Evolutionary conservation across 2,888 invertebrate species (phyloP), one percentile per base, ranked within the genome.

Genomic region (Drosophila kuntzei): DNA sequence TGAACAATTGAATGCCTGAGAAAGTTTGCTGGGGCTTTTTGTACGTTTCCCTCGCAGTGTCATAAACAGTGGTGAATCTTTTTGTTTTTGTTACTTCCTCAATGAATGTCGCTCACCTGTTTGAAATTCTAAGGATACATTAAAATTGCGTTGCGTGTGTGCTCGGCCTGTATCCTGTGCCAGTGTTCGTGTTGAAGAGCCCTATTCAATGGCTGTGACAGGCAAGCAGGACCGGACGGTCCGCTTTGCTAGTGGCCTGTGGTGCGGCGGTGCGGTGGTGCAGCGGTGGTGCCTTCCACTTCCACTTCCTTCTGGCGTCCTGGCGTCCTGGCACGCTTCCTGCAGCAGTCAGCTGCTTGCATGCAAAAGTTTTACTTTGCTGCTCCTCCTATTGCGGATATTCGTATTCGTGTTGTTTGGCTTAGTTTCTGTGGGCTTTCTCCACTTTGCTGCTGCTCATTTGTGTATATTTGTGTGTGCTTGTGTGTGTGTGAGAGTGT

Each of bases 51-150:
- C 53, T n/a, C n/a, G n/a, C 22, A 18, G 47, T 43, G 54, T 53
- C 51, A 57, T 51, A 43, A 54, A 18, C 29, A 50, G 34, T 39
- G 9, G 34, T 39, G 9, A 65, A 20, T 47, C 14, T 8, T 22
- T 61, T 62, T 59, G 58, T 59, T 62, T 76, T 50, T 43, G 68
- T 51, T 34, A 69, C 57, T 62, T 75, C 50, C 58, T 50, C 54
- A 72, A 77, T 77, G 78, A 68, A 63, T 72, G 80, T 80, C 68
- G 75, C 81, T 86, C 80, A 86, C 86, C 86, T 86, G 86, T 85
- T 89, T 84, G 74, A 76, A 89, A 89, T 89, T 81, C 85, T 86
- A 86, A 84, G 86, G 89, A 86, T 78, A 79, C 86, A 86, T 86
- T 86, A 81, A 82, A 80, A 87, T 70, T 83, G 79, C 80, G 79